Evolutionary conservation across 2,888 invertebrate genomes (phyloP), one percentile per base, ranked within the genome.

Genomic region (Orthosia gracilis): DNA sequence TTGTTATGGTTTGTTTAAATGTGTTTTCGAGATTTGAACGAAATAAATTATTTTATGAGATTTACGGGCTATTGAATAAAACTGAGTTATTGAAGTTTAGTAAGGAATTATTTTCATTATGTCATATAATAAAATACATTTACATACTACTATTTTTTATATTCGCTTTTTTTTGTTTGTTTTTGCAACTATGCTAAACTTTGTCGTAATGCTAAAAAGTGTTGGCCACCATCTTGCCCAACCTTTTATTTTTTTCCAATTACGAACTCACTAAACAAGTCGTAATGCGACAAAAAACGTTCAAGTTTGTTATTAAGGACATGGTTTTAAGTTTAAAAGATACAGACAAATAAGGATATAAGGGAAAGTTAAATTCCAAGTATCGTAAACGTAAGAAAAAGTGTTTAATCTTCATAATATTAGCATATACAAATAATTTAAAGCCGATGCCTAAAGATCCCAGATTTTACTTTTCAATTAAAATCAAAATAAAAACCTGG

Each of bases 1-100:
- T 15, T 67, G 64, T 73, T 75, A 64, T 80, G 75, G 61, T 71
- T 55, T 68, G 59, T 69, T 76, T 64, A 64, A 62, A 23, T 63
- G 52, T 54, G 54, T 69, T 66, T 75, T 18, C 17, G 54, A 31
- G 52, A 40, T 59, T 68, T 61, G 17, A 55, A 18, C 13, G 55
- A 5, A 15, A 50, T 62, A 64, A 2, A 64, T 31, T 50, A 17
- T n/a, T n/a, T 13, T 45, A 26, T 26, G 31, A 7, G 11, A 11
- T 40, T 59, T 11, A 31, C 13, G 13, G 58, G n/a, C 13, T 63
- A 26, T 13, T 62, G 17, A 13, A 55, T 21, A 65, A 9, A 15
- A 13, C 12, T 23, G 11, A 21, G 17, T 17, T 58, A 0, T 18
- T 0, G n/a, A n/a, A 52, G 40, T 40, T 40, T 40, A 40, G 40